These are phyloP conservation scores for Oreonectes daqikongensis DNA, from an alignment of 2,797 vertebrate genomes.

Conservation along the genomic window DNA sequence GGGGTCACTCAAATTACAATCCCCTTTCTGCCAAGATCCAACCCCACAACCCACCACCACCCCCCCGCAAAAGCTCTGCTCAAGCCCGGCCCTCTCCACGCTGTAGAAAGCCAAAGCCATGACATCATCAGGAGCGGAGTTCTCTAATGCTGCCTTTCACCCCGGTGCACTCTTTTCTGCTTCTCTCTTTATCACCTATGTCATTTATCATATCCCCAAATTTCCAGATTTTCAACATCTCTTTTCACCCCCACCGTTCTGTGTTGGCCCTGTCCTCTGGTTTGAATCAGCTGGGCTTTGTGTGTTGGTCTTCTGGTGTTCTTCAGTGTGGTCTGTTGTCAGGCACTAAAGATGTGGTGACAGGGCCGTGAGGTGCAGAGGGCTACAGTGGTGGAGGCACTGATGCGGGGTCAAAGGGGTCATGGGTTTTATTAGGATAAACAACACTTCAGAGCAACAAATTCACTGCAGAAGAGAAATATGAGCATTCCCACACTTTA, in stretches of 20 bases:
- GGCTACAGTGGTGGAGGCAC: slow-evolving; percentile 36
- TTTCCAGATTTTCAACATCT: slow-evolving; percentile 7
- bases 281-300: slow-evolving; percentile 44
- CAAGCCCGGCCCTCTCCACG: slow-evolving; percentile 37
- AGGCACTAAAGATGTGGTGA: slow-evolving; percentile 54
- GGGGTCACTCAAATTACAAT: slow-evolving; percentile 69
- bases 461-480: slow-evolving; percentile 22
- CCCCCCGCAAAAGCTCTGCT: neutral
- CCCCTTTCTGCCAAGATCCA: slow-evolving; percentile 52
- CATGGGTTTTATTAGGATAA: slow-evolving; percentile 14
- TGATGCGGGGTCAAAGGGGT: slow-evolving; percentile 39
- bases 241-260: slow-evolving; percentile 7
- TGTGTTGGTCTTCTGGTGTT: slow-evolving; percentile 17
- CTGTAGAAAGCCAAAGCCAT: slow-evolving; percentile 59
- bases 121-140: slow-evolving; percentile 63
- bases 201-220: slow-evolving; percentile 23
- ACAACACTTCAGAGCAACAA: slow-evolving; percentile 19
- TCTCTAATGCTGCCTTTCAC: slow-evolving; percentile 6
- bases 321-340: slow-evolving; percentile 23
- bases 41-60: slow-evolving; percentile 16
- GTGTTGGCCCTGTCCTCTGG: slow-evolving; percentile 7
- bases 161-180: slow-evolving; percentile 13
- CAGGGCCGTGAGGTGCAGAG: slow-evolving; percentile 29
- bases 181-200: slow-evolving; percentile 18
- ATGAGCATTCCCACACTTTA: neutral